phyloP scores from a whole-genome alignment of 2,113 vertebrate species.

The Pycnonotus jocosus region DNA sequence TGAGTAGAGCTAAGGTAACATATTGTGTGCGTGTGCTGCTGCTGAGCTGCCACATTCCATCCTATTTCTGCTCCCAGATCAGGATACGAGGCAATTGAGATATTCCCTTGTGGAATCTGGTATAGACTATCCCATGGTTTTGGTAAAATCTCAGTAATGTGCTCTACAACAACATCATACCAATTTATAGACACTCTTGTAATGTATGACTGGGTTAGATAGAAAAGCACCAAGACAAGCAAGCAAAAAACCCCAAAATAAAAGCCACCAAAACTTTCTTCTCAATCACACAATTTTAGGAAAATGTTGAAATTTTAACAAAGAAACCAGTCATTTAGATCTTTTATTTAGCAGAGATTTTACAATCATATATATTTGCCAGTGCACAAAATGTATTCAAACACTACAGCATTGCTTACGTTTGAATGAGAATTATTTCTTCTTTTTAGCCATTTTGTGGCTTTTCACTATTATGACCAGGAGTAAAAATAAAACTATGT shows the following conservation, averaged over 20 bases:
- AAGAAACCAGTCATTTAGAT: neutral
- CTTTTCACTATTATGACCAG: neutral
- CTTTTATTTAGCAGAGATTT: neutral
- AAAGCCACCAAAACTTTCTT: neutral
- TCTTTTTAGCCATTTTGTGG: neutral
- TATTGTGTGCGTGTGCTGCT: rapidly evolving
- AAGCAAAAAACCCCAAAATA: rapidly evolving
- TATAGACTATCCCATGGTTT: neutral
- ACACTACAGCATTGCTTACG: neutral
- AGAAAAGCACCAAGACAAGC: neutral
- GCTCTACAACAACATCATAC: neutral
- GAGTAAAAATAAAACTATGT: neutral
- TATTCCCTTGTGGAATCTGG: neutral
- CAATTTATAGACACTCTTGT: neutral
- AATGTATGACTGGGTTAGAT: neutral
- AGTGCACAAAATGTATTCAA: neutral
- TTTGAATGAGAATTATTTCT: neutral
- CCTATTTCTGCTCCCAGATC: neutral
- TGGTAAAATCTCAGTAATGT: neutral
- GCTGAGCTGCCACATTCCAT: neutral
- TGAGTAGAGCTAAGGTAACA: neutral
- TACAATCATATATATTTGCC: neutral
- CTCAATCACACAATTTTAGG: neutral
- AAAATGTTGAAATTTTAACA: neutral
- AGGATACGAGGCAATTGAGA: neutral